phyloP scores from a whole-genome alignment of 1,140 invertebrate genomes.

The Protaetia brevitarsis region DNA sequence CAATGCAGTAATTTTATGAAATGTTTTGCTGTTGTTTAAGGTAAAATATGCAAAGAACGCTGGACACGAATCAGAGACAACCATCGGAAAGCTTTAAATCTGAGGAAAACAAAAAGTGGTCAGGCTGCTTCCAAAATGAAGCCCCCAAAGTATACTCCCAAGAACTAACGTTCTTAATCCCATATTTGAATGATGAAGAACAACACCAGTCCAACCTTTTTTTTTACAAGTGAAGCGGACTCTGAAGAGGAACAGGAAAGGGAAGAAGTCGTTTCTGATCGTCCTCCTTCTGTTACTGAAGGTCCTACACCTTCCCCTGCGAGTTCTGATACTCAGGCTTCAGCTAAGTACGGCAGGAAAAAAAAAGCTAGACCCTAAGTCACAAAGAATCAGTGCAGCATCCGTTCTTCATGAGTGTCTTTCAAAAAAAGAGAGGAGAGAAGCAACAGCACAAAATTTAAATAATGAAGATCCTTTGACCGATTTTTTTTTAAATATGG shows the following conservation, averaged over 20 bases:
- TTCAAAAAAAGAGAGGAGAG: too few relatives aligned
- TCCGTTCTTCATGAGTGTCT: too few relatives aligned
- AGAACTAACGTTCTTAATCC: slow-evolving; percentile 25
- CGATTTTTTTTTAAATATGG: too few relatives aligned
- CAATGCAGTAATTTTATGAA: background rate
- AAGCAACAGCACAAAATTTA: too few relatives aligned
- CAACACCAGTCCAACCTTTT: slow-evolving; percentile 26
- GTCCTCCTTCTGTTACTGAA: slow-evolving; percentile 11
- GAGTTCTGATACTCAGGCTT: slow-evolving; percentile 8
- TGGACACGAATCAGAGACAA: background rate
- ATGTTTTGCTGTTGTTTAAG: background rate
- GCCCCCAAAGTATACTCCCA: slow-evolving; percentile 26
- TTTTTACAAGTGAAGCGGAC: slow-evolving; percentile 21
- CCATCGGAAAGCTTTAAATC: background rate
- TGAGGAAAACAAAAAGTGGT: slow-evolving; percentile 27
- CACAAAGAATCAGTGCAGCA: background rate
- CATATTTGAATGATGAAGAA: slow-evolving; percentile 31
- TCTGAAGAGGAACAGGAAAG: slow-evolving; percentile 22
- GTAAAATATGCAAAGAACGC: background rate
- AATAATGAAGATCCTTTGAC: too few relatives aligned
- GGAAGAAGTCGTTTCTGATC: slow-evolving; percentile 10
- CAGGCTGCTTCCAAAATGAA: slow-evolving; percentile 26
- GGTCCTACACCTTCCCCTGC: slow-evolving; percentile 22
- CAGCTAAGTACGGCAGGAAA: background rate
- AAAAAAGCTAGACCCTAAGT: background rate